A percentile compares a stretch with the other conserved stretches of the same genome.
Conservation (phyloP, 2,797 vertebrate genomes). For the Halcyon smyrnensis region DNA sequence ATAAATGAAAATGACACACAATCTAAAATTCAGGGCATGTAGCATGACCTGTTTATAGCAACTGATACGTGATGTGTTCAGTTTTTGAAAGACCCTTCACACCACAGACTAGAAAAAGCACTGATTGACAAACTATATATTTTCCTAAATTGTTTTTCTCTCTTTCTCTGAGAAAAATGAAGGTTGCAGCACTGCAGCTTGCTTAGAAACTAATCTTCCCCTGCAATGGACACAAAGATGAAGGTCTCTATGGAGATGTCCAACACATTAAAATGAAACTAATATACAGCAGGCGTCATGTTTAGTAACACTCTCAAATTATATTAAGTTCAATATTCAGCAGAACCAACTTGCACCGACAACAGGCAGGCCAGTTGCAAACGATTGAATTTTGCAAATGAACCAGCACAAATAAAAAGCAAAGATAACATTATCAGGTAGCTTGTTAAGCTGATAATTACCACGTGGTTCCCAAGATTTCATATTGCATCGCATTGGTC, state of each 20-base stretch:
- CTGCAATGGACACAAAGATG: background rate
- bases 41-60: conserved; percentile 11
- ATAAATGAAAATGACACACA: conserved; percentile 26
- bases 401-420: conserved; percentile 34
- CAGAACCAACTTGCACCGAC: conserved; percentile 10
- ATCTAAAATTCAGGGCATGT: conserved; percentile 19
- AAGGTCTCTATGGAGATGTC: conserved; percentile 2
- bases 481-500: background rate
- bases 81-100: conserved; percentile 13
- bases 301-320: conserved; percentile 29
- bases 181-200: background rate
- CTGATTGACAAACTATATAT: background rate
- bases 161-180: conserved; percentile 1
- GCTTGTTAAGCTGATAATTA: conserved; percentile 11
- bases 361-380: conserved; percentile 9
- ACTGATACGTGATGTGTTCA: background rate
- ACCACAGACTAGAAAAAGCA: background rate
- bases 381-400: conserved; percentile 36
- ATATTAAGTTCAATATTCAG: conserved; percentile 6
- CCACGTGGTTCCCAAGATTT: background rate
- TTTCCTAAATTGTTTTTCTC: conserved; percentile 32
- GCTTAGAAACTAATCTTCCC: background rate
- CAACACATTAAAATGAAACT: background rate
- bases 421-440: background rate
- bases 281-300: background rate